Evolutionary conservation across 2,888 invertebrate genomes (phyloP).

Genomic region (Gastrophysa polygoni): DNA sequence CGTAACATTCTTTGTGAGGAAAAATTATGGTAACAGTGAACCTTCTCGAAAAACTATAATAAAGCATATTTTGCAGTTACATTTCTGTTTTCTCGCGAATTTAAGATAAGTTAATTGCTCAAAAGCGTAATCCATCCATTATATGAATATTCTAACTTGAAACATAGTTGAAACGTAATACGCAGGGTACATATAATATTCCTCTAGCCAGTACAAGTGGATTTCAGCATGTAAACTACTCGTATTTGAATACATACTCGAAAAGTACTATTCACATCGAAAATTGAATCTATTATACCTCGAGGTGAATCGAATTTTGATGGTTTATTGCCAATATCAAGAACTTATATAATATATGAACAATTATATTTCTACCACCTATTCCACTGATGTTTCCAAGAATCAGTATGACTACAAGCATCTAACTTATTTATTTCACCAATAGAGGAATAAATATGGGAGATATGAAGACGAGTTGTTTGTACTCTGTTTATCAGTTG

Average conservation of each 20-base stretch:
- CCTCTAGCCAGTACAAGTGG: slow-evolving; percentile 50
- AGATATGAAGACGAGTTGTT: too few species aligned
- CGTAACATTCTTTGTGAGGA: slow-evolving; percentile 33
- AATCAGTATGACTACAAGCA: too few species aligned
- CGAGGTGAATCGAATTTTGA: too few species aligned
- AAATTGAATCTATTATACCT: neutral
- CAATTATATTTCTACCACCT: too few species aligned
- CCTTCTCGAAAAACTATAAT: neutral
- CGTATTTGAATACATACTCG: slow-evolving; percentile 23
- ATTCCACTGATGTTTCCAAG: too few species aligned
- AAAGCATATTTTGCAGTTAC: neutral
- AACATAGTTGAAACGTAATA: slow-evolving; percentile 49
- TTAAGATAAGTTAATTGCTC: slow-evolving; percentile 52
- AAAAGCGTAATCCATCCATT: slow-evolving; percentile 60
- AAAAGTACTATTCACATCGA: slow-evolving; percentile 30
- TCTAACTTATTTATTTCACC: too few species aligned
- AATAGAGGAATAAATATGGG: too few species aligned
- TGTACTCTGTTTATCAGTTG: too few species aligned
- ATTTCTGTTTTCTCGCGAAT: slow-evolving; percentile 35
- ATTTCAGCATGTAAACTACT: slow-evolving; percentile 38
- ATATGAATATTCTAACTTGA: slow-evolving; percentile 38
- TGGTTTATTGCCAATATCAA: too few species aligned
- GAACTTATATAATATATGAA: too few species aligned
- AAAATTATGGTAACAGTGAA: neutral
- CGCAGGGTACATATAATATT: slow-evolving; percentile 54